Base-by-base conservation (phyloP, 2,113 vertebrate genomes). In the Hemichromis elongatus region DNA sequence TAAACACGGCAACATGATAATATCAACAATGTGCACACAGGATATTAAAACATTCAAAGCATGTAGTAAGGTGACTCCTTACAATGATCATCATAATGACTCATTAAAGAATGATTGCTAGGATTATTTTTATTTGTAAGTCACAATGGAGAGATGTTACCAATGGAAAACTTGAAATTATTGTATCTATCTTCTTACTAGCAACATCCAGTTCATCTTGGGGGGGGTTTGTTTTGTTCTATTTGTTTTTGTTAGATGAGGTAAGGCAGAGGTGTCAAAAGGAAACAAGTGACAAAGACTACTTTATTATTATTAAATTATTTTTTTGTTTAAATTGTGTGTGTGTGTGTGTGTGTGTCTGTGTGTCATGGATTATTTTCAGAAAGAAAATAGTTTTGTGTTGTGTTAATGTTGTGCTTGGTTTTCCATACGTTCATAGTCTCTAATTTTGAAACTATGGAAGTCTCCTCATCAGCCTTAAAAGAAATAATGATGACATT, bases 371-470 rank as follows among this genome's bases (percentile, higher is more conserved):
- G 12, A 6, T 26, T 61, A 18, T 61, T 63, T 63, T 42, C 10
- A 5, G 12, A 37, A 37, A 37, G 35, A 37, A 37, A 30, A n/a
- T n/a, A n/a, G n/a, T n/a, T n/a, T n/a, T n/a, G n/a, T n/a, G n/a
- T n/a, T n/a, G n/a, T n/a, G n/a, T n/a, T n/a, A n/a, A 33, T 33
- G 6, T 33, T 33, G 33, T 33, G 33, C 2, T 33, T 7, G 61
- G 57, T 19, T 33, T 52, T 47, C 37, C 40, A 8, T 9, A 26
- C 4, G 50, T 3, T 47, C 4, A 30, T 33, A n/a, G 1, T 1
- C 3, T 30, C 6, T 54, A 18, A 19, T 87, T 89, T 79, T 80
- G 63, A 80, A 89, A 86, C 80, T 35, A 47, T 63, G 80, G 52
- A 88, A 87, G 18, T 81, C 56, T 45, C 45, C 16, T 7, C 13